Evolutionary conservation across 2,888 invertebrate genomes (phyloP), one percentile per base, ranked within the genome.

Genomic region (Amiota communis): DNA sequence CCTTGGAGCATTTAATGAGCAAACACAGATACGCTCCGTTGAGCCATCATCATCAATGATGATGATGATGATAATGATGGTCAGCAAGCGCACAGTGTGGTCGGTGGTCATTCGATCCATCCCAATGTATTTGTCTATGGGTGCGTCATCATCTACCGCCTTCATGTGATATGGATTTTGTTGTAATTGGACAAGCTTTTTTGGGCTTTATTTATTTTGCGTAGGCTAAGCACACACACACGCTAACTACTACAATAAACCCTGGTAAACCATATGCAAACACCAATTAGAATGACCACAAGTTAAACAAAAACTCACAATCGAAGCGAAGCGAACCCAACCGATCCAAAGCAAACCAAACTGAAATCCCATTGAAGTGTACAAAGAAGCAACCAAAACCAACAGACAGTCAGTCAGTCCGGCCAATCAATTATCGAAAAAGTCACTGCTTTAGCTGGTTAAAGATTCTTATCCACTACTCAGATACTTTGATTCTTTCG

Each of bases 261-360:
- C 59, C 59, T 80, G 84, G 86, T 82, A 51, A 61, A 20, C 86
- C 84, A 84, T 84, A 83, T 86, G 86, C 77, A 83, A 83, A 83
- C 83, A 83, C 86, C 83, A 83, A 83, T 83, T 83, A 83, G 83
- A 85, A 80, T 83, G 85, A 86, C 86, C 86, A 76, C 83, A 83
- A 75, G 78, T 76, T 84, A 83, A 83, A 83, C 78, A 83, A 80
- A 75, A 84, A 83, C 47, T 4, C 23, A 57, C 53, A 69, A 56
- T 17, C 53, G 36, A 56, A 53, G 20, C 8, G 36, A 9, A 20
- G 20, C 17, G n/a, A 36, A 63, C 63, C 61, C 36, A 15, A 69
- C 23, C 53, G 70, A 57, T 15, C 8, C n/a, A n/a, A 20, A 46
- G 47, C 59, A 82, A 84, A 81, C 78, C 85, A 83, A 83, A 36